Percentiles rank a stretch among this genome's conserved stretches.
Conservation (phyloP, 2,113 vertebrate species). For the Hippoglossus stenolepis region DNA sequence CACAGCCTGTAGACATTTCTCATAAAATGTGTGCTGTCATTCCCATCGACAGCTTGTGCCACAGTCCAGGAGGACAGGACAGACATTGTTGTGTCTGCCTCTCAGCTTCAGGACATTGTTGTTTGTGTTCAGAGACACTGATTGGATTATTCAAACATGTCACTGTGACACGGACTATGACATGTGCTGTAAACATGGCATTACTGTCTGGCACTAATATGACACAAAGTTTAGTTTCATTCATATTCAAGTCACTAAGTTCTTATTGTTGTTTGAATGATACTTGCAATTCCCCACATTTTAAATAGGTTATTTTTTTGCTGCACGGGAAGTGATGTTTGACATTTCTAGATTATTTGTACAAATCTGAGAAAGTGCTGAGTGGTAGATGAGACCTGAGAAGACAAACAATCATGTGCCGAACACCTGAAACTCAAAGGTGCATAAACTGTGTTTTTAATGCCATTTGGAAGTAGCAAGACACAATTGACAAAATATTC, state of each 20-base stretch:
- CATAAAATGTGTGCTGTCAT: slow-evolving; percentile 55
- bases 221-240: too few species aligned
- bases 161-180: slow-evolving; percentile 44
- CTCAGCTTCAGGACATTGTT: slow-evolving; percentile 21
- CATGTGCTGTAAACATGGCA: slow-evolving; percentile 8
- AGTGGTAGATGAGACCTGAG: too few species aligned
- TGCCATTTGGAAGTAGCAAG: background rate
- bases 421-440: background rate
- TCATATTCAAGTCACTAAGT: too few species aligned
- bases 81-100: slow-evolving; percentile 34
- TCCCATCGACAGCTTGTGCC: slow-evolving; percentile 35
- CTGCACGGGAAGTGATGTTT: too few species aligned
- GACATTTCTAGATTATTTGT: background rate
- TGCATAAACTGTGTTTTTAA: background rate
- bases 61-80: slow-evolving; percentile 46
- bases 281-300: too few species aligned
- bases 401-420: too few species aligned
- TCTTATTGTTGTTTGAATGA: too few species aligned
- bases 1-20: slow-evolving; percentile 45
- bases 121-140: slow-evolving; percentile 25
- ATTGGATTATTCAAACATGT: slow-evolving; percentile 59
- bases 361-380: too few species aligned
- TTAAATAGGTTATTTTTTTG: too few species aligned
- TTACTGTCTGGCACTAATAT: too few species aligned
- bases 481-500: too few species aligned